Conservation (phyloP, 1,140 invertebrate species). For the Bombus impatiens region DNA sequence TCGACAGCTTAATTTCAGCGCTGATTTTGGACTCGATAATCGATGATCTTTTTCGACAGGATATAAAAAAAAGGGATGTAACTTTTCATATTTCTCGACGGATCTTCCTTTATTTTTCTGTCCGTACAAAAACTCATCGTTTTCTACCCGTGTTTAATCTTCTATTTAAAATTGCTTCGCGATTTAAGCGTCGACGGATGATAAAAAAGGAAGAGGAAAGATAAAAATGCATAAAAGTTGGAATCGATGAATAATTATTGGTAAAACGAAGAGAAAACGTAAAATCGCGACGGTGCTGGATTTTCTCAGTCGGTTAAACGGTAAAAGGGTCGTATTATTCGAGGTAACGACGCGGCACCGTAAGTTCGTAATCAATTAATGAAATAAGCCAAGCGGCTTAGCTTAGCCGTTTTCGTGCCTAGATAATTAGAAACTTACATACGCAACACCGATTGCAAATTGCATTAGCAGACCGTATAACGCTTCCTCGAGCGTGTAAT, state of each 20-base stretch:
- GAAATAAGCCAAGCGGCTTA: slow-evolving; percentile 24
- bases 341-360: not conserved
- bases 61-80: not conserved
- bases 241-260: not conserved
- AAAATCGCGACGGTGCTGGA: not conserved
- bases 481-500: not conserved
- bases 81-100: not conserved
- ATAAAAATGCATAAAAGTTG: not conserved
- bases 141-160: too few species aligned
- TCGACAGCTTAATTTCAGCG: not conserved
- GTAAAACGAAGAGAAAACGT: not conserved
- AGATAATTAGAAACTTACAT: slow-evolving; percentile 37
- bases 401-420: slow-evolving; percentile 22
- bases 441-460: slow-evolving; percentile 11
- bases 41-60: not conserved
- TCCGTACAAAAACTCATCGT: too few species aligned
- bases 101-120: not conserved
- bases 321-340: not conserved
- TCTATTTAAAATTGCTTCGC: too few species aligned
- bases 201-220: too few species aligned
- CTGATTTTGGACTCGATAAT: not conserved
- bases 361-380: slow-evolving; percentile 31
- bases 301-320: not conserved
- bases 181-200: too few species aligned
- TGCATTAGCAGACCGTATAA: not conserved